Evolutionary conservation across 64 coral and sea anemone genomes (phyloP), one percentile per base, ranked within the genome.

Genomic region (Stichodactyla mertensii): DNA sequence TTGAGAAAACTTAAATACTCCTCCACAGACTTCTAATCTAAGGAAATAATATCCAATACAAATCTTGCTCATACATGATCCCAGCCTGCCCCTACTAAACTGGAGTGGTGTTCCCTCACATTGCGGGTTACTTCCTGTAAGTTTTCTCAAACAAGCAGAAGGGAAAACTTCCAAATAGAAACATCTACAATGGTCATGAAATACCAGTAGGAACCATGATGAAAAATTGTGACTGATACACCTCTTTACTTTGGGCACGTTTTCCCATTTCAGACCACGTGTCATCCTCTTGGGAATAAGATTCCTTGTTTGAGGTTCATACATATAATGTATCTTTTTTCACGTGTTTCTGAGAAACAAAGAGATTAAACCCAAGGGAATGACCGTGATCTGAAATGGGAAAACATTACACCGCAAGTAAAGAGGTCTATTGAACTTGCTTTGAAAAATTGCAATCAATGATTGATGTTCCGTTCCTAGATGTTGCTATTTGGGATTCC

Each of bases 1-100:
- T 85, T 85, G 83, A 85, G 83, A 85, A 85, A 85, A 85, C 83
- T 85, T 85, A 85, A 85, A 85, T 85, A 85, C 83, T 85, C 56
- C 24, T 85, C 54, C 24, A 85, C 83, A 61, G 20, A 85, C 45
- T 31, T 61, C 53, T 85, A 58, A 5, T n/a, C 83, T 85, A 85
- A 36, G 14, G 1, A 61, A 18, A 36, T 59, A 12, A 22, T 51
- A 85, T 61, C 69, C 24, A 74, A 27, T n/a, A 26, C 82, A 7
- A 84, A 13, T 61, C 82, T 61, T 57, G 82, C 24, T 26, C 8
- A 84, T 19, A 52, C 26, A 69, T 69, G 64, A 57, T 28, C 11
- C 54, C 23, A 84, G 54, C 19, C 52, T 84, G 54, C 36, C 53
- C 16, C 83, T 85, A 56, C 83, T 61, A 61, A 18, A 55, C 52